Evolutionary conservation across 2,113 vertebrate species (phyloP), one percentile per base, ranked within the genome.

Genomic region (Siphamia tubifer): DNA sequence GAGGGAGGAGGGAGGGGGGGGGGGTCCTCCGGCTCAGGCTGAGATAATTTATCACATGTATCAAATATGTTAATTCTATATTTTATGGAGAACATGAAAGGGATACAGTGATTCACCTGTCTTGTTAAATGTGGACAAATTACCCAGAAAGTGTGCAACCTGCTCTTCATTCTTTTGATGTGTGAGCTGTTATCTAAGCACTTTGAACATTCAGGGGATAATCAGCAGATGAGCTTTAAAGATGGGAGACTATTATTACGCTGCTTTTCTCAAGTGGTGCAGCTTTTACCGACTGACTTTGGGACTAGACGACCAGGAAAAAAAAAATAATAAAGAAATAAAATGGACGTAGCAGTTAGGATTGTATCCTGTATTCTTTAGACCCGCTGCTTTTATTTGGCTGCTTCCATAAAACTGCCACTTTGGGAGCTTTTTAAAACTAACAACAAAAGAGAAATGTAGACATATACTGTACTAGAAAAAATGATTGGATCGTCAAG

Each of bases 71-170:
- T 68, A 11, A 61, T 60, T 52, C 25, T 60, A 35, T 3, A 57
- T 38, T 72, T 51, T 44, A 20, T 7, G 2, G 7, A 16, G 39
- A 56, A 77, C 58, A 51, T 76, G 45, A 80, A 73, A 75, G 43
- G 24, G 40, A 48, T 10, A 2, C 49, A 9, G 49, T 15, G 49
- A 53, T 69, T 64, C 51, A 19, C 55, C 67, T 68, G 61, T 61
- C 70, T 78, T 52, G 62, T 77, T 69, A 74, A 81, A 54, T 54
- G 43, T 27, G 73, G 60, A 84, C 72, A 74, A 79, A 77, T 71
- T 71, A 30, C 24, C 68, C 27, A 43, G 51, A 47, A 20, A 35
- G 36, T 7, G 31, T 36, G 43, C 34, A 70, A 51, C 72, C 49
- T 23, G 53, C 53, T 72, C 53, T 40, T 3, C 4, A 24, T 0